Percentiles rank a stretch among this genome's conserved stretches.
phyloP scores from a whole-genome alignment of 2,797 vertebrate species.

The Notolabrus celidotus region DNA sequence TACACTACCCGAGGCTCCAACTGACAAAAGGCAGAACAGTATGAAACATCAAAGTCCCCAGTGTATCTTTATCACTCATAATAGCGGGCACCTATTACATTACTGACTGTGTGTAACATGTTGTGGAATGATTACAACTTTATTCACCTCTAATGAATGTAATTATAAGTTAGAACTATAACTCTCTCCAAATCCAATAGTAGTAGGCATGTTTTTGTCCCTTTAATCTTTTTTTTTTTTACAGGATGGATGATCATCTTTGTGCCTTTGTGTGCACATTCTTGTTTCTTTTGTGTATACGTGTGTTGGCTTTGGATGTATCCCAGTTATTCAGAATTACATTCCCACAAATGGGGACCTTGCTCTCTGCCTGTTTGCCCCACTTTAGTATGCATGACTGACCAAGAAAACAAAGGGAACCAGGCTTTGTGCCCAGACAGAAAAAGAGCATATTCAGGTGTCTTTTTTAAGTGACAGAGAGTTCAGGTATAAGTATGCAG shows the following conservation, averaged over 20 bases:
- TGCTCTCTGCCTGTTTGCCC: conserved; percentile 50
- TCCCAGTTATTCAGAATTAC: conserved; percentile 54
- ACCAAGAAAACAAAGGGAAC: conserved; percentile 55
- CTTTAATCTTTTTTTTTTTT: conserved; percentile 31
- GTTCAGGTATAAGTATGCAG: too few species aligned
- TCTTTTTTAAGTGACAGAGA: neutral
- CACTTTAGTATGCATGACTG: conserved; percentile 60
- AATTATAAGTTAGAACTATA: neutral
- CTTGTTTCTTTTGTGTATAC: conserved; percentile 9
- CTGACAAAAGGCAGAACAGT: conserved; percentile 27
- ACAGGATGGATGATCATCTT: conserved; percentile 41
- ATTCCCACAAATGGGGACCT: conserved; percentile 60
- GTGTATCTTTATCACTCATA: neutral
- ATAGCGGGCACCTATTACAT: neutral
- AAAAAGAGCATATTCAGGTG: conserved; percentile 9
- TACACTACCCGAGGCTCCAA: conserved; percentile 53
- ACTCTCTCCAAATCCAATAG: conserved; percentile 8
- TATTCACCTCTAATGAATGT: neutral
- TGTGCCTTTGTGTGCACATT: conserved; percentile 1
- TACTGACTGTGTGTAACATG: neutral
- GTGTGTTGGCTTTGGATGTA: conserved; percentile 50
- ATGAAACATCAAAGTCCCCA: conserved; percentile 10
- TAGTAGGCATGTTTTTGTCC: neutral
- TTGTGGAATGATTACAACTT: neutral
- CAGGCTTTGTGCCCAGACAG: conserved; percentile 32